Base-by-base conservation (phyloP, 2,888 invertebrate genomes). In the Pachycephus smyrnensis region DNA sequence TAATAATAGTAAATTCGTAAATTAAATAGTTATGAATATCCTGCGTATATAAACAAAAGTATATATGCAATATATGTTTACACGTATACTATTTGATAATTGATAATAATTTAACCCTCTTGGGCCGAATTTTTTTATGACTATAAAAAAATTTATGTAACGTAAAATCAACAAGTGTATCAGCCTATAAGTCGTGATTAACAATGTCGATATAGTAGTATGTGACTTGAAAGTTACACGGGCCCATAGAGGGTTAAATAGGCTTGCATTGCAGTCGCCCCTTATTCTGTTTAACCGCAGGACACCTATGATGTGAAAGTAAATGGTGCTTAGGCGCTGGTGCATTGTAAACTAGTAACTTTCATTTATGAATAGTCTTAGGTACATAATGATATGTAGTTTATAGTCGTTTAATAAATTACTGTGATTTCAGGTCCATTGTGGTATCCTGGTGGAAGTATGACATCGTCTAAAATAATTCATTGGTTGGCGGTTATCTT, bases 401-500 rank as follows among this genome's bases (percentile, higher is more conserved):
- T 1, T 2, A 9, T 55, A 55, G 23, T 55, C 23, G 9, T 71
- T 11, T 71, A 71, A 71, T 33, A 71, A 6, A 31, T 71, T 31
- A 32, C 2, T 71, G 11, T 33, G 23, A 71, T 71, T 81, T 6
- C 69, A 91, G 91, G 89, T 40, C 84, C 88, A 12, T 80, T 91
- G 0, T 91, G 91, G 90, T 91, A 91, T 83, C 91, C 91, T 89
- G 95, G 95, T 11, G 97, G 97, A 0, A 94, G 94, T 1, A 92
- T 95, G 1, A 96, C 96, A 88, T 94, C 94, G 12, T 96, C 93
- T 75, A 94, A 94, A 86, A 87, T 94, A 3, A 91, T 94, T 11
- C 96, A 97, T 86, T 92, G 93, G 84, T 81, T 96, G 0, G 93
- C 94, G 0, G 93, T 95, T 4, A 93, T 96, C 84, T 94, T 96